phyloP scores from a whole-genome alignment of 2,797 vertebrate species.

The Rousettus madagascariensis region DNA sequence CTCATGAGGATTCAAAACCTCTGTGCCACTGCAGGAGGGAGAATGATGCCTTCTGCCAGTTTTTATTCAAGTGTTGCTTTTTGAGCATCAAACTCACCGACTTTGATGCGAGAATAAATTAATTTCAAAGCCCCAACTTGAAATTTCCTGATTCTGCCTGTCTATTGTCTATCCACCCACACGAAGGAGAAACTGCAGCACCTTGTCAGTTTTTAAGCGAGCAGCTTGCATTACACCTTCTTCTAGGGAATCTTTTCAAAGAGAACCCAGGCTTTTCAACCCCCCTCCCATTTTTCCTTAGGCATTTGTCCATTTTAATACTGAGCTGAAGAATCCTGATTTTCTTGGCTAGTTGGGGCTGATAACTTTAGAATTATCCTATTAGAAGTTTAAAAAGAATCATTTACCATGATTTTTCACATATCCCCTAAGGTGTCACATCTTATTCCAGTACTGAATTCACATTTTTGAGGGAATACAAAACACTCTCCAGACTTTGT shows the following conservation, averaged over 20 bases:
- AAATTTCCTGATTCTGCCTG: constrained; percentile 51
- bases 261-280: background rate
- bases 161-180: constrained; percentile 57
- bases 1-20: constrained; percentile 42
- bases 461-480: constrained; percentile 5
- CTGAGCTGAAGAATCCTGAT: background rate
- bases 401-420: background rate
- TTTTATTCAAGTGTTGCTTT: constrained; percentile 64
- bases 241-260: constrained; percentile 37
- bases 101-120: constrained; percentile 59
- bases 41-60: constrained; percentile 46
- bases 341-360: background rate
- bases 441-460: constrained; percentile 4
- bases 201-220: constrained; percentile 47
- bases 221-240: constrained; percentile 27
- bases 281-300: background rate
- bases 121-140: constrained; percentile 30
- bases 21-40: background rate
- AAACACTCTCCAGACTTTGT: background rate
- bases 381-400: background rate
- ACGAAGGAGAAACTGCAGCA: background rate
- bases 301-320: background rate
- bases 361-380: background rate
- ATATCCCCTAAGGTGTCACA: background rate
- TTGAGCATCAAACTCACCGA: constrained; percentile 46